Evolutionary conservation across 2,888 invertebrate species (phyloP).

Genomic region (Lamellibrachia columna): DNA sequence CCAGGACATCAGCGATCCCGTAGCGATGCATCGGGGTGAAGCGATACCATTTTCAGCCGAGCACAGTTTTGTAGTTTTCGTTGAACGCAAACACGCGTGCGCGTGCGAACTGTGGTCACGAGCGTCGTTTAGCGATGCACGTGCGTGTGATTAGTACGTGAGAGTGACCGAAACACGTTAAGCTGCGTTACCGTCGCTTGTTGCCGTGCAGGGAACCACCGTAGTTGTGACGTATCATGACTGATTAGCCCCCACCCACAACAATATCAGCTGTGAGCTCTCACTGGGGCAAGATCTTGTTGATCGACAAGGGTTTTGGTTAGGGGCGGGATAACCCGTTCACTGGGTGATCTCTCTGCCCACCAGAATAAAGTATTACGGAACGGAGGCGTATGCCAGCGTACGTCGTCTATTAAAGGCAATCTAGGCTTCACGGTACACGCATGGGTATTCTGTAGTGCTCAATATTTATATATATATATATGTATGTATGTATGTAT

Average conservation of each 20-base stretch:
- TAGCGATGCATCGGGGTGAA: not conserved
- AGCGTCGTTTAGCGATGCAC: not conserved
- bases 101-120: not conserved
- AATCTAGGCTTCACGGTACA: too few relatives aligned
- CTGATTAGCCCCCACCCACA: not conserved
- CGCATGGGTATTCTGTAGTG: too few relatives aligned
- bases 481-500: not conserved
- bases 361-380: not conserved
- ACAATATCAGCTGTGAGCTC: not conserved
- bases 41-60: not conserved
- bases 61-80: constrained; percentile 2
- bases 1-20: not conserved
- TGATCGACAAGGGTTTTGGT: not conserved
- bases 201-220: not conserved
- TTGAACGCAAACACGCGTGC: not conserved
- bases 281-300: not conserved
- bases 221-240: not conserved
- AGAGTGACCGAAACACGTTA: not conserved
- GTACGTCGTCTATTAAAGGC: not conserved
- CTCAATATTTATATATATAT: too few relatives aligned
- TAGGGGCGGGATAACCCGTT: not conserved
- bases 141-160: not conserved
- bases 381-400: not conserved
- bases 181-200: not conserved
- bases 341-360: not conserved